These are phyloP conservation scores for Umimayanthus chanpuru DNA, from an alignment of 92 coral and sea anemone genomes.

Conservation along the genomic window DNA sequence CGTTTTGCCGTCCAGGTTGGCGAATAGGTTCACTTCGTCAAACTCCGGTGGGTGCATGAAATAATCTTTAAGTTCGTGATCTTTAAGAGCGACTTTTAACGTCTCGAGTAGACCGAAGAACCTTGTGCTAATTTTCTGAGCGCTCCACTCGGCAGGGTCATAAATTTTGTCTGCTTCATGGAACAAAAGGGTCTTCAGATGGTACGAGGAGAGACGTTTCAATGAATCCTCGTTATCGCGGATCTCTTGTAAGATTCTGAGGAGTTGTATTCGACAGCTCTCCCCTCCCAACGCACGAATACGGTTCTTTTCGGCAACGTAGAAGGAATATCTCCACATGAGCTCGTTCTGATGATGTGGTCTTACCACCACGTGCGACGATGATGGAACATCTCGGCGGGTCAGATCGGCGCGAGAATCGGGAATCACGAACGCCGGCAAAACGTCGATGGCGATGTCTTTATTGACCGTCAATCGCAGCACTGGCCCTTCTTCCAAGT, in stretches of 20 bases:
- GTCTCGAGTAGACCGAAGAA: slow-evolving; percentile 81
- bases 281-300: slow-evolving; percentile 91
- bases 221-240: slow-evolving; percentile 94
- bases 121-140: slow-evolving; percentile 82
- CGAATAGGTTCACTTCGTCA: slow-evolving; percentile 86
- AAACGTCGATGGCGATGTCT: slow-evolving; percentile 86
- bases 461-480: slow-evolving; percentile 83
- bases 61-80: slow-evolving; percentile 82
- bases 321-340: slow-evolving; percentile 89
- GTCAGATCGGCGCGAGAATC: slow-evolving; percentile 91
- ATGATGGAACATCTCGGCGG: slow-evolving; percentile 91
- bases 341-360: slow-evolving; percentile 78
- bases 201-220: slow-evolving; percentile 89
- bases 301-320: slow-evolving; percentile 95
- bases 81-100: slow-evolving; percentile 69
- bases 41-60: slow-evolving; percentile 99
- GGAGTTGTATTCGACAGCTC: slow-evolving; percentile 91
- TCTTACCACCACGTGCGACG: slow-evolving; percentile 92
- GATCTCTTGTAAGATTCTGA: slow-evolving; percentile 92
- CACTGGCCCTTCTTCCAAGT: slow-evolving; percentile 86
- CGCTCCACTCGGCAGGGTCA: slow-evolving; percentile 84
- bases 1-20: slow-evolving; percentile 85
- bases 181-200: slow-evolving; percentile 87
- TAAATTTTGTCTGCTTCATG: slow-evolving; percentile 88
- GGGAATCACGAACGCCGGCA: slow-evolving; percentile 97